A percentile compares a stretch with the other conserved stretches of the same genome.
phyloP scores from a whole-genome alignment of 2,888 invertebrate genomes.

The Microctonus aethiopoides region DNA sequence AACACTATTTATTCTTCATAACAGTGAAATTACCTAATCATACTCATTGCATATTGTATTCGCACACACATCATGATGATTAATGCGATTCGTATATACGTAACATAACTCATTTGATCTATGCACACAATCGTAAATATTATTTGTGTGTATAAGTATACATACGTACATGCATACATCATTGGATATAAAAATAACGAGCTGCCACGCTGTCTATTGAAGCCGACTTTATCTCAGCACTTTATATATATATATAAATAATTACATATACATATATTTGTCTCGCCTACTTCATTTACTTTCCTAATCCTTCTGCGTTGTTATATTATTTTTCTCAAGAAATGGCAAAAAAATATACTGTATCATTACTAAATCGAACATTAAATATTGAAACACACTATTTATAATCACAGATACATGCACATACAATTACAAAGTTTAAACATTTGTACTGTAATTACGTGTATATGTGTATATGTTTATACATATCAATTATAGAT shows the following conservation, averaged over 20 bases:
- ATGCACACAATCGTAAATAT: no score
- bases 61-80: no score
- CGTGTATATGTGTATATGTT: not conserved
- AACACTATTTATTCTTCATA: no score
- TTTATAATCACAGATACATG: slow-evolving; percentile 12
- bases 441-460: not conserved
- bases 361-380: slow-evolving; percentile 19
- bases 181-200: not conserved
- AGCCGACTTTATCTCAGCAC: slow-evolving; percentile 31
- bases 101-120: no score
- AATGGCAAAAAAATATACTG: no score
- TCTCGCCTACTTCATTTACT: no score
- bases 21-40: no score
- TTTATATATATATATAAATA: not conserved
- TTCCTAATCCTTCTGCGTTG: slow-evolving; percentile 12
- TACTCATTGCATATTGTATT: no score
- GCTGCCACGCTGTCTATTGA: slow-evolving; percentile 33
- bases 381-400: slow-evolving; percentile 26
- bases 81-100: no score
- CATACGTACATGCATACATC: slow-evolving; percentile 9
- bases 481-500: no score
- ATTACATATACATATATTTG: no score
- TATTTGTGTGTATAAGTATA: not conserved
- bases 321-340: slow-evolving; percentile 19
- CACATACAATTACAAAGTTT: not conserved